Evolutionary conservation across 2,797 vertebrate species (phyloP).

Genomic region (Spatula clypeata): DNA sequence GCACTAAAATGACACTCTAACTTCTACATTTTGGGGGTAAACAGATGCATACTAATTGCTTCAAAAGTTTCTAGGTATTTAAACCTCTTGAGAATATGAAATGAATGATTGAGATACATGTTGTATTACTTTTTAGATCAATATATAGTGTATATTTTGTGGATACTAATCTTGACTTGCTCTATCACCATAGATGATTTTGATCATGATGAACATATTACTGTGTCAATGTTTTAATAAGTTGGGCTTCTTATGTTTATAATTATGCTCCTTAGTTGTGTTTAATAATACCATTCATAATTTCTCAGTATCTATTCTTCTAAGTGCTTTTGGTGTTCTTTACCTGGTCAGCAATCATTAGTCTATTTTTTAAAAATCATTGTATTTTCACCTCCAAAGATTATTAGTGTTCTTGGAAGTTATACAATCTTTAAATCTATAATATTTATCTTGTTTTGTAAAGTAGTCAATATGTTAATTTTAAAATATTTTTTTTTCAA

Average conservation of each 20-base stretch:
- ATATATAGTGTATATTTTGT: neutral
- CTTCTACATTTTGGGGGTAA: neutral
- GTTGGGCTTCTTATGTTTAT: neutral
- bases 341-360: neutral
- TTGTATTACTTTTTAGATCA: neutral
- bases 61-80: neutral
- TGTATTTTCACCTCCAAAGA: constrained; percentile 11
- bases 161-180: neutral
- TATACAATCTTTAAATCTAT: neutral
- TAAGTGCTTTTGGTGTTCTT: neutral
- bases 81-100: neutral
- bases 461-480: constrained; percentile 23
- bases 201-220: neutral
- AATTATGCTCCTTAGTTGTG: neutral
- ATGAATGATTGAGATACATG: neutral
- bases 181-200: neutral
- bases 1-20: neutral
- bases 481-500: constrained; percentile 17
- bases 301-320: neutral
- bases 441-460: constrained; percentile 28
- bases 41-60: neutral
- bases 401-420: constrained; percentile 4
- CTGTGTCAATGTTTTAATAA: neutral
- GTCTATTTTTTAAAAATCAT: neutral
- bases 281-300: neutral